Evolutionary conservation across 2,888 invertebrate species (phyloP).

Genomic region (Nezara viridula): DNA sequence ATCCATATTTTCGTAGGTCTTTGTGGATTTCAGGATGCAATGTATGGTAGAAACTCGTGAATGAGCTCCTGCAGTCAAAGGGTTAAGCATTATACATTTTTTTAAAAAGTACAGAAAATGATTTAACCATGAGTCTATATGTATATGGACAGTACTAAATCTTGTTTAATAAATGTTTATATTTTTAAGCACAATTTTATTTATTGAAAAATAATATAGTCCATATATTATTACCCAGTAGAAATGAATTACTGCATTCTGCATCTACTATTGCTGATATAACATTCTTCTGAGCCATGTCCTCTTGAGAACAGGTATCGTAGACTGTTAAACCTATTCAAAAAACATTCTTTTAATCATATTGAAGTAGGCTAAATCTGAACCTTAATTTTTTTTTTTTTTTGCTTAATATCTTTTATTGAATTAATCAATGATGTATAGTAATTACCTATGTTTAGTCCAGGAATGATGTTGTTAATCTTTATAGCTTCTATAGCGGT

Average conservation of each 20-base stretch:
- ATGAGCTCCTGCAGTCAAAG: no score
- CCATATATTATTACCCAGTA: conserved; percentile 66
- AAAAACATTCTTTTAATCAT: not conserved
- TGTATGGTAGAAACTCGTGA: no score
- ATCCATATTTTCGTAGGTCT: no score
- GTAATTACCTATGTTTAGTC: conserved; percentile 69
- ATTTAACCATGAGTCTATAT: not conserved
- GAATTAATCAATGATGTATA: not conserved
- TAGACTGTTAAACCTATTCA: conserved; percentile 66
- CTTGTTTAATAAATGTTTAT: not conserved
- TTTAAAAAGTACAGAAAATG: not conserved
- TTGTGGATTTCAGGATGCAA: no score
- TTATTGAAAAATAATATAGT: no score
- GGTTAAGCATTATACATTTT: no score
- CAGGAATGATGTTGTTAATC: conserved; percentile 69
- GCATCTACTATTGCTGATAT: conserved; percentile 66
- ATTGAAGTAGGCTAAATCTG: not conserved
- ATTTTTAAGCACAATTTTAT: conserved; percentile 14
- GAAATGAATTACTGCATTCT: conserved; percentile 66
- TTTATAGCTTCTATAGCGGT: conserved; percentile 69
- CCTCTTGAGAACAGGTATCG: conserved; percentile 66
- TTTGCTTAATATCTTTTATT: not conserved
- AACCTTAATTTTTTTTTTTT: not conserved
- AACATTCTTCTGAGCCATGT: conserved; percentile 65
- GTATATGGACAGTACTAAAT: not conserved